These are phyloP conservation scores for Acanthornis magna DNA, from an alignment of 2,797 vertebrate genomes.

Conservation along the genomic window DNA sequence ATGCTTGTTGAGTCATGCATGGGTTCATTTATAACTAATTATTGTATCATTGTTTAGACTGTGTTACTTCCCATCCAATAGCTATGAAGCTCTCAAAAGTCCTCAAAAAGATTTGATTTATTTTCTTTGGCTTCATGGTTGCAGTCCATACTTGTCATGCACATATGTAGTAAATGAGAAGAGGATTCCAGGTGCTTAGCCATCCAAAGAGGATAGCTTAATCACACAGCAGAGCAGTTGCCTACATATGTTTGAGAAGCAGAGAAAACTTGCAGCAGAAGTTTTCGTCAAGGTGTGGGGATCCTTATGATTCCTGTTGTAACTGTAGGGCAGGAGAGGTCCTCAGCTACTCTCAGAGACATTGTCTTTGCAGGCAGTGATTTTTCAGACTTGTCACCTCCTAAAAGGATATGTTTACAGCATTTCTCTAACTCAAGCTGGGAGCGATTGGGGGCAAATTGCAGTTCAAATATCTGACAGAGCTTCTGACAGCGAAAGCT, in stretches of 20 bases:
- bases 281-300: not conserved
- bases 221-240: not conserved
- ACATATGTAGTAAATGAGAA: not conserved
- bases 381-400: not conserved
- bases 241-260: not conserved
- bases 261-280: not conserved
- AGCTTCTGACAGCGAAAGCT: not conserved
- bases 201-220: not conserved
- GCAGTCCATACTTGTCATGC: not conserved
- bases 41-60: not conserved
- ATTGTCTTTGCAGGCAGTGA: not conserved
- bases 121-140: not conserved
- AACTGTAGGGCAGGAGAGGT: not conserved
- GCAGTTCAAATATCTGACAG: conserved; percentile 33
- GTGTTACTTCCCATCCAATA: not conserved
- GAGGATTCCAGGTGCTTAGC: conserved; percentile 12
- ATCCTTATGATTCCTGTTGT: not conserved
- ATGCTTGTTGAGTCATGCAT: not conserved
- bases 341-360: not conserved
- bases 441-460: conserved; percentile 18
- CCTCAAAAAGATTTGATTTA: not conserved
- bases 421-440: conserved; percentile 37
- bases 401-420: conserved; percentile 4
- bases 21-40: not conserved
- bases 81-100: not conserved